Conservation (phyloP, 2,888 invertebrate species). For the Polyploca ridens region DNA sequence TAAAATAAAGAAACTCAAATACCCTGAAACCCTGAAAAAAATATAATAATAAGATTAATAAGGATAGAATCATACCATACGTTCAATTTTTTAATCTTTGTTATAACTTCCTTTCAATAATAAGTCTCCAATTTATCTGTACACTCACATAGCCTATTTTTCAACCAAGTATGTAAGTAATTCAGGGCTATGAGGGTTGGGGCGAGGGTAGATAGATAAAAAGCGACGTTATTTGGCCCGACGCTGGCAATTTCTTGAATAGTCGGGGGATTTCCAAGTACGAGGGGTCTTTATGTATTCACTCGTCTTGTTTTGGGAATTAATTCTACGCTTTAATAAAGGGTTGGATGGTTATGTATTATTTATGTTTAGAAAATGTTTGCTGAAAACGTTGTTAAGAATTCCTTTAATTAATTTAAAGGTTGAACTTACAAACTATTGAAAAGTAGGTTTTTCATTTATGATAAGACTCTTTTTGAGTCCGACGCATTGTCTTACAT, state of each 20-base stretch:
- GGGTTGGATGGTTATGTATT: conserved; percentile 36
- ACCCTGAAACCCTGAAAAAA: too few relatives aligned
- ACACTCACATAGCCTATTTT: conserved; percentile 14
- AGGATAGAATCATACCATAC: too few relatives aligned
- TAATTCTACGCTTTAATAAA: conserved; percentile 55
- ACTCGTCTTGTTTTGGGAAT: conserved; percentile 59
- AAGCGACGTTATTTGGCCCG: conserved; percentile 57
- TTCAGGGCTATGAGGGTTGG: conserved; percentile 44
- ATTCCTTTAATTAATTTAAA: background rate
- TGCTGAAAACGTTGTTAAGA: background rate
- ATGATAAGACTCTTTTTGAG: background rate
- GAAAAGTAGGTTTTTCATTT: background rate
- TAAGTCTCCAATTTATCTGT: background rate
- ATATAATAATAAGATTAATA: too few relatives aligned
- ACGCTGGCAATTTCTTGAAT: conserved; percentile 71
- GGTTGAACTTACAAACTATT: background rate
- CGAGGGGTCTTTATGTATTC: conserved; percentile 37
- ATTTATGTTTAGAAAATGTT: conserved; percentile 5
- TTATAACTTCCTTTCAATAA: background rate
- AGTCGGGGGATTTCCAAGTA: conserved; percentile 51
- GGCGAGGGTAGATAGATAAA: conserved; percentile 54
- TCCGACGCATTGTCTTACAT: background rate
- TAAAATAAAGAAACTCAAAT: too few relatives aligned
- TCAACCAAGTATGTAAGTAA: conserved; percentile 41
- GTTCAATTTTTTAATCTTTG: background rate